Base-by-base conservation (phyloP, 37 sponge, comb jelly and placozoan species). In the Cladorhizidae sp. region DNA sequence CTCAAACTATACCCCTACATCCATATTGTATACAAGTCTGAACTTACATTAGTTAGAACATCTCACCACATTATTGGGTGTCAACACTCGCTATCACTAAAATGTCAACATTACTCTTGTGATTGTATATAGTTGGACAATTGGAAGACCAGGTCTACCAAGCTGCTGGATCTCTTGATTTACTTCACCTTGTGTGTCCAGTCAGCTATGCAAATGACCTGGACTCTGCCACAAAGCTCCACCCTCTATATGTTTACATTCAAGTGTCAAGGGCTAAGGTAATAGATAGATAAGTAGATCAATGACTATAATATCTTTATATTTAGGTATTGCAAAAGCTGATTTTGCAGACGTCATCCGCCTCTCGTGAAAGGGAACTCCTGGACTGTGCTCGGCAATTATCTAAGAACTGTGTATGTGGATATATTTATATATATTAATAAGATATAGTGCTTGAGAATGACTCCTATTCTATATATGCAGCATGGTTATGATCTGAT, bases 131-230 rank as follows among this genome's bases (percentile, higher is more conserved):
- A 61, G 62, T 6, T 22, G 25, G 62, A 26, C 26, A 22, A 26
- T 68, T 64, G 28, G 28, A 62, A n/a, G 64, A 31, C 35, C 73
- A 81, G 21, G 72, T 87, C 2, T 76, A 57, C 21, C 37, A 64
- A 22, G 87, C 80, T n/a, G 87, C 76, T 2, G 25, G 31, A n/a
- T 54, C 69, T 0, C 32, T 76, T n/a, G 58, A 87, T 21, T 67
- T 87, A 0, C 73, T 87, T 6, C 76, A 69, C 29, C 61, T 89
- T n/a, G 78, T 82, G 38, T 82, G 83, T 40, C 78, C 75, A 35
- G 88, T 73, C 25, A 88, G 78, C n/a, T 88, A 31, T 50, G 83
- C 81, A 29, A 39, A 22, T 6, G 88, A 88, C 26, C 37, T 88
- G 0, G 58, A 40, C 29, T 38, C 49, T 1, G 33, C 25, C 21